phyloP scores from a whole-genome alignment of 2,888 invertebrate genomes.

The Beris chalybata region DNA sequence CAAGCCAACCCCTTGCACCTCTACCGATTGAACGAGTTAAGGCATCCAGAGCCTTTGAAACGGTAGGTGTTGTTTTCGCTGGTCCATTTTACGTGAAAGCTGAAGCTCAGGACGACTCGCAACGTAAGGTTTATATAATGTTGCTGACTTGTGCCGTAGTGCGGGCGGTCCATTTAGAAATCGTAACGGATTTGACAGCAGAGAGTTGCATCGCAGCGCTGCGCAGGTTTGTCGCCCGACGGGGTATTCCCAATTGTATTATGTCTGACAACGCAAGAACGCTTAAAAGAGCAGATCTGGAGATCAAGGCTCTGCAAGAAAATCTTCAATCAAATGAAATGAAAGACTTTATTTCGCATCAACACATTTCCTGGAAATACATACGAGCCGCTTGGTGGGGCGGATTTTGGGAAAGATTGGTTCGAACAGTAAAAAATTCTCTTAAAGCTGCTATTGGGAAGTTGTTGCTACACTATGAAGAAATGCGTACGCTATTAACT shows the following conservation, averaged over 20 bases:
- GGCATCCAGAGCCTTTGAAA: constrained; percentile 22
- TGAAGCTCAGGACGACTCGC: not conserved
- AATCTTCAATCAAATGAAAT: not conserved
- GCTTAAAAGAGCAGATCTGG: constrained; percentile 12
- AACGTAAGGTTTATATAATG: constrained; percentile 20
- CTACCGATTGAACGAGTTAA: constrained; percentile 26
- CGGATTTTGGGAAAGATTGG: constrained; percentile 33
- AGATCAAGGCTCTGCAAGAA: not conserved
- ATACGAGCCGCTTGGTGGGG: constrained; percentile 30
- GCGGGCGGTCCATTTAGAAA: constrained; percentile 22
- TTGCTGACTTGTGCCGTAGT: constrained; percentile 21
- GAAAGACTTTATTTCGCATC: constrained; percentile 22
- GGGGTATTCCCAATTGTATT: constrained; percentile 28
- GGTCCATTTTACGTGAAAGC: constrained; percentile 17
- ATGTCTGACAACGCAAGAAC: constrained; percentile 26
- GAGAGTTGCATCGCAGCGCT: constrained; percentile 22
- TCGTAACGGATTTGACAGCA: constrained; percentile 13
- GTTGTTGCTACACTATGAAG: constrained; percentile 12
- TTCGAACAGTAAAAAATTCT: constrained; percentile 18
- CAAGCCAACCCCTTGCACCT: constrained; percentile 19
- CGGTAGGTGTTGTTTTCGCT: constrained; percentile 20
- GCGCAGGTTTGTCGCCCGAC: constrained; percentile 24
- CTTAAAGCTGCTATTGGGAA: constrained; percentile 19
- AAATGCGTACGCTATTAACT: constrained; percentile 10
- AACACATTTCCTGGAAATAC: constrained; percentile 14